Evolutionary conservation across 2,888 invertebrate species (phyloP), one percentile per base, ranked within the genome.

Genomic region (Spisula solida): DNA sequence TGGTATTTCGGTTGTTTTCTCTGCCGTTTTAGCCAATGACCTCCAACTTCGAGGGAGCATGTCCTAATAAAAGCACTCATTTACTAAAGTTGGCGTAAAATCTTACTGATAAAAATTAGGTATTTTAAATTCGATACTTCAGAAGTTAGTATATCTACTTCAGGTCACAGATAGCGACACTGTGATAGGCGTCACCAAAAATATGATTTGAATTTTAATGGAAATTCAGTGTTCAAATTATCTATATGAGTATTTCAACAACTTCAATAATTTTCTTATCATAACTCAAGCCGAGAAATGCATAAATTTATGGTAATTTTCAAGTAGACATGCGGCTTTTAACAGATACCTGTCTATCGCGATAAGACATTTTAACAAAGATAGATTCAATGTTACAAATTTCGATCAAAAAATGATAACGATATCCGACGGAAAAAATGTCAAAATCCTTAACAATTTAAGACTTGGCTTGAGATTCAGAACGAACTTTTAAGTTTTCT

Each of bases 191-290:
- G 51, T 66, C 60, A 66, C n/a, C n/a, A 8, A 66, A n/a, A n/a
- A n/a, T 10, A 41, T 66, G 60, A 66, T 66, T 25, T 66, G n/a
- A 66, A 66, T 66, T n/a, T 66, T 66, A 66, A 66, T 66, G 60
- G 60, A 25, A 66, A 25, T 25, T 25, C 60, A 25, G 25, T 66
- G 60, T 66, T 66, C n/a, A 66, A 60, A 66, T 66, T 66, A 66
- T 66, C 60, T 66, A n/a, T 25, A 66, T 41, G 41, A 66, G 25
- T 66, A 25, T 66, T 66, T 66, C n/a, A 66, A 66, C 60, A 66
- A n/a, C n/a, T 66, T 66, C 25, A 16, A 16, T 4, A 51, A 51
- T 51, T n/a, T 51, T 51, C 51, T 41, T 66, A 10, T 25, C 25
- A 25, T 4, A 25, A 25, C n/a, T 66, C 60, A 10, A 10, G 60